A percentile compares a stretch with the other conserved stretches of the same genome.
phyloP scores from a whole-genome alignment of 2,113 vertebrate genomes.

The Camelus bactrianus region DNA sequence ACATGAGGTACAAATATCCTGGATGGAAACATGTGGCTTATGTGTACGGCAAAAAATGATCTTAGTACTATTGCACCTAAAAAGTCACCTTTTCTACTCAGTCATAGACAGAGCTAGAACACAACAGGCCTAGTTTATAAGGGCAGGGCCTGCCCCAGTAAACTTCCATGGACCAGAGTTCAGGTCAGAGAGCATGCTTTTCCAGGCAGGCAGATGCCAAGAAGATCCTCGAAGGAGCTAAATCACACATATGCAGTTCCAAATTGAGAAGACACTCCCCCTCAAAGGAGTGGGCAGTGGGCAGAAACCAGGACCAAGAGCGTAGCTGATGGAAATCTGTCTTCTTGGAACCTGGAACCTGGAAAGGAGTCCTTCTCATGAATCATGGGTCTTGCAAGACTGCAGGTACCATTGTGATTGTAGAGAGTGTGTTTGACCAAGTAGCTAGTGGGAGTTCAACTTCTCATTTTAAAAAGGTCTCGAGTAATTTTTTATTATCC shows the following conservation, averaged over 20 bases:
- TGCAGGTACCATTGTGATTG: not conserved
- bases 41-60: not conserved
- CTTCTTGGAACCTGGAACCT: not conserved
- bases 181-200: not conserved
- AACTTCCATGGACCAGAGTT: not conserved
- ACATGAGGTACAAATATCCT: not conserved
- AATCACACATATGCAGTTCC: not conserved
- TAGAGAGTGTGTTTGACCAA: not conserved
- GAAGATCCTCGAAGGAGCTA: not conserved
- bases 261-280: not conserved
- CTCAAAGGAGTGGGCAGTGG: not conserved
- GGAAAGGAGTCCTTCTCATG: not conserved
- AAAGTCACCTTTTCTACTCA: not conserved
- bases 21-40: not conserved
- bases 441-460: not conserved
- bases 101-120: not conserved
- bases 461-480: not conserved
- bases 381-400: not conserved
- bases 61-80: not conserved
- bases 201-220: not conserved
- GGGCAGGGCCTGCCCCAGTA: not conserved
- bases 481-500: not conserved
- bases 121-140: not conserved
- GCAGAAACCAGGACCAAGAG: not conserved
- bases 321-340: not conserved